phyloP scores from a whole-genome alignment of 1,140 invertebrate genomes.

The Plutomurus gul region DNA sequence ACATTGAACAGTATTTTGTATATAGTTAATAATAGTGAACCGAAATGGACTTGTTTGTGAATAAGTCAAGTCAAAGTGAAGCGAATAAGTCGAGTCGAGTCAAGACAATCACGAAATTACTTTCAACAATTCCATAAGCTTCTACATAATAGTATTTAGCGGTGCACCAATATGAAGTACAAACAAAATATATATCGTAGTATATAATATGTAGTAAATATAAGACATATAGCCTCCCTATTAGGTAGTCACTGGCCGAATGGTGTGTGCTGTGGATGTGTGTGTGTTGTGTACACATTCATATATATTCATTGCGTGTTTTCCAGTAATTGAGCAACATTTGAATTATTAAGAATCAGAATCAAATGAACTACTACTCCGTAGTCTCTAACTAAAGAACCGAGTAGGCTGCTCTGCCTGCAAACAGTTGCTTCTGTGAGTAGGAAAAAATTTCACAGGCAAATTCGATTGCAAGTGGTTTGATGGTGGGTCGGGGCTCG shows the following conservation, averaged over 20 bases:
- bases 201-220: too few species aligned
- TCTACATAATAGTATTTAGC: not conserved
- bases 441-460: not conserved
- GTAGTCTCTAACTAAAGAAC: not conserved
- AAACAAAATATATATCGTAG: too few species aligned
- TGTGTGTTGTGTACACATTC: not conserved
- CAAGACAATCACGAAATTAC: conserved; percentile 23
- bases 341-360: conserved; percentile 30
- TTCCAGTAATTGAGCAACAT: conserved; percentile 29
- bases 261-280: too few species aligned
- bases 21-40: not conserved
- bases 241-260: too few species aligned
- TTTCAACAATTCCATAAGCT: conserved; percentile 15
- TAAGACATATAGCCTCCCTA: too few species aligned
- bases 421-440: conserved; percentile 19
- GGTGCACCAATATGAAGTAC: too few species aligned
- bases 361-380: conserved; percentile 10
- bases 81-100: not conserved
- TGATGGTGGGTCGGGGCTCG: too few species aligned
- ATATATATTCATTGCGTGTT: conserved; percentile 27
- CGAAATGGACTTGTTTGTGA: conserved; percentile 24
- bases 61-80: not conserved
- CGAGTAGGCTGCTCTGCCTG: not conserved
- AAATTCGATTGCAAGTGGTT: not conserved
- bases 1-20: too few species aligned